These are phyloP conservation scores for Furnarius figulus DNA, from an alignment of 2,113 vertebrate species.

Conservation along the genomic window DNA sequence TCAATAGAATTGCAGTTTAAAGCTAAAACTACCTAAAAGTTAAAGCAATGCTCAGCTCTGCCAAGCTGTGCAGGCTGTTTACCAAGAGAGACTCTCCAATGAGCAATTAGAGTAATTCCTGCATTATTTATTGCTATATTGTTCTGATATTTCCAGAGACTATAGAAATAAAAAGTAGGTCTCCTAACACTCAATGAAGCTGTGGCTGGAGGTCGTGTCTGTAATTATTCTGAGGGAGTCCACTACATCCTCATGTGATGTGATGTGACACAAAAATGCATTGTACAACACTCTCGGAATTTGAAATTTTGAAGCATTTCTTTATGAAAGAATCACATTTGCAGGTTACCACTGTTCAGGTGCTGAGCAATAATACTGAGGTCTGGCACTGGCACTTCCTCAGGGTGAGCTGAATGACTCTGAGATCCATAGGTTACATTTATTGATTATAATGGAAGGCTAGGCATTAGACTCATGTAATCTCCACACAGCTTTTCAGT, in stretches of 20 bases:
- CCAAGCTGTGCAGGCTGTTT: neutral
- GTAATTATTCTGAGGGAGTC: neutral
- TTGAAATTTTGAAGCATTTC: neutral
- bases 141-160: neutral
- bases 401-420: neutral
- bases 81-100: neutral
- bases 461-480: neutral
- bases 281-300: neutral
- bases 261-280: neutral
- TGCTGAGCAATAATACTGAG: neutral
- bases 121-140: neutral
- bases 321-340: neutral
- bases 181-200: neutral
- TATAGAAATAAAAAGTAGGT: neutral
- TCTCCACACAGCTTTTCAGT: neutral
- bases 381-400: neutral
- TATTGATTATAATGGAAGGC: neutral
- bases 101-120: neutral
- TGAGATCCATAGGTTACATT: neutral
- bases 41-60: neutral
- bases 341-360: neutral
- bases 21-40: neutral
- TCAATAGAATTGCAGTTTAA: neutral
- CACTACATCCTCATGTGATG: neutral
- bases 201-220: neutral